phyloP scores from a whole-genome alignment of 2,888 invertebrate genomes.

The Ariolimax columbianus region DNA sequence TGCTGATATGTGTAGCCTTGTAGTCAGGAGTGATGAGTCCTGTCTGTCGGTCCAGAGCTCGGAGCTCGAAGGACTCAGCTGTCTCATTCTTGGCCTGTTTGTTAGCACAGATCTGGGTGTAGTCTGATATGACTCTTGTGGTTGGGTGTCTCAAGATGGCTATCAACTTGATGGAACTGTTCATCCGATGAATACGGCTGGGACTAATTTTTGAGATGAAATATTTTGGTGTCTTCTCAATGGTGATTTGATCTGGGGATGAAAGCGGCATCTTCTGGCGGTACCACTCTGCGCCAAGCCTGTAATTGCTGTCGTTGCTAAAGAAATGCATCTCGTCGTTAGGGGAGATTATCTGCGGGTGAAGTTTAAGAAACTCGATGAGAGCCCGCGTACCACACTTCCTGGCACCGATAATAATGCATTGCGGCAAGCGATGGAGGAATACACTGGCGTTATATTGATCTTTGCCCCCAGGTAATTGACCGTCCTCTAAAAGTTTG shows the following conservation, averaged over 20 bases:
- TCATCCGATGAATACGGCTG: constrained; percentile 95
- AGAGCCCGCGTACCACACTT: constrained; percentile 80
- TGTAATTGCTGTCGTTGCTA: constrained; percentile 90
- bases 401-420: constrained; percentile 79
- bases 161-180: constrained; percentile 91
- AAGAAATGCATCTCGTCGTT: constrained; percentile 98
- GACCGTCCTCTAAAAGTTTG: constrained; percentile 59
- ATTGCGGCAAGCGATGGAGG: constrained; percentile 76
- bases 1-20: constrained; percentile 79
- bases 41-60: constrained; percentile 76
- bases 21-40: constrained; percentile 79
- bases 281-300: constrained; percentile 95
- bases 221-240: constrained; percentile 98
- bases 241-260: constrained; percentile 93
- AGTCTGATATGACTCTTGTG: constrained; percentile 96
- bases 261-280: constrained; percentile 92
- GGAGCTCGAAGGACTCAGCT: constrained; percentile 77
- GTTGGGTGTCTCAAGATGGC: constrained; percentile 97
- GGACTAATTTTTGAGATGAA: constrained; percentile 98
- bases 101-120: constrained; percentile 90
- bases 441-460: constrained; percentile 58
- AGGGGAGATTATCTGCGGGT: constrained; percentile 90
- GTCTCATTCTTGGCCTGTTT: constrained; percentile 71
- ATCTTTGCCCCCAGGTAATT: constrained; percentile 54
- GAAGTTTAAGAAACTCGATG: constrained; percentile 78